A percentile compares a stretch with the other conserved stretches of the same genome.
Conservation (phyloP, 2,797 vertebrate species). For the Poecilia wingei region DNA sequence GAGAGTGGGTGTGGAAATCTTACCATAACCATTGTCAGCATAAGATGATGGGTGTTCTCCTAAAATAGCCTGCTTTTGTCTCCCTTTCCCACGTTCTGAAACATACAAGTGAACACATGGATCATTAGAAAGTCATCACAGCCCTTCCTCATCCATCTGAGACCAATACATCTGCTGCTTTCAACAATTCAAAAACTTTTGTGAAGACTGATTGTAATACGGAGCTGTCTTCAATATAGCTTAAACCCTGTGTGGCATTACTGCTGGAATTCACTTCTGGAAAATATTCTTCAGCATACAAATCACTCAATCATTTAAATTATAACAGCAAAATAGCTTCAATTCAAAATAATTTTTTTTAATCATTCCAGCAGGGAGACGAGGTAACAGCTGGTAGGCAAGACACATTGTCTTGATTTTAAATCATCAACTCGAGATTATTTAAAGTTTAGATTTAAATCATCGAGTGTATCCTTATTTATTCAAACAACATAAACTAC, state of each 20-base stretch:
- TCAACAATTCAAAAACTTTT: not conserved
- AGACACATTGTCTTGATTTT: not conserved
- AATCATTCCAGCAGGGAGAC: not conserved
- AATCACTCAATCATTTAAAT: not conserved
- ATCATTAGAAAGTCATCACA: not conserved
- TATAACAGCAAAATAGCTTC: not conserved
- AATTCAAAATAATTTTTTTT: not conserved
- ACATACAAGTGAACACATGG: slow-evolving; percentile 41
- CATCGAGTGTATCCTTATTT: not conserved
- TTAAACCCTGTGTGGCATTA: not conserved
- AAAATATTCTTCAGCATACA: not conserved
- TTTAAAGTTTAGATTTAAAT: not conserved
- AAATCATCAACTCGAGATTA: not conserved
- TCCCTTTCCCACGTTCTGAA: slow-evolving; percentile 93
- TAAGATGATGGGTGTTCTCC: slow-evolving; percentile 97
- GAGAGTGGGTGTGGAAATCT: slow-evolving; percentile 56
- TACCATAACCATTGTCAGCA: slow-evolving; percentile 94
- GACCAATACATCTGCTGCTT: not conserved
- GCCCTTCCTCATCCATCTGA: not conserved
- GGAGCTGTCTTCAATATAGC: not conserved
- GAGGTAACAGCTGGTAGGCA: not conserved
- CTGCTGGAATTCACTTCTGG: not conserved
- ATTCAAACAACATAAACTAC: not conserved
- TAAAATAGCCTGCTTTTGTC: slow-evolving; percentile 95
- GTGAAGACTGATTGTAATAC: not conserved